Percentiles rank a stretch among this genome's conserved stretches.
phyloP scores from a whole-genome alignment of 2,113 vertebrate species.

The Caloenas nicobarica region DNA sequence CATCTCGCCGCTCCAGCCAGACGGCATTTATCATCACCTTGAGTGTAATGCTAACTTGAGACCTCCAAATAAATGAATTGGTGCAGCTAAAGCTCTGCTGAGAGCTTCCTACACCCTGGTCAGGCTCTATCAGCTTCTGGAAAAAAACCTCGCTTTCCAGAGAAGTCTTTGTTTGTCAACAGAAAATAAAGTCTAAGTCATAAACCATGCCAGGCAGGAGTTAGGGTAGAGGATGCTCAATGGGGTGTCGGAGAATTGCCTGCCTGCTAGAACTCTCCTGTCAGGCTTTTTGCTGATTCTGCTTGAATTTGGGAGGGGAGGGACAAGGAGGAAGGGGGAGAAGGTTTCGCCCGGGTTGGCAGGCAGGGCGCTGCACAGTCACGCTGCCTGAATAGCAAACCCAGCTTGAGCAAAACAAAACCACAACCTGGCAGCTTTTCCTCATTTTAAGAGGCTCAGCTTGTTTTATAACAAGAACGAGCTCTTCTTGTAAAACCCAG shows the following conservation, averaged over 20 bases:
- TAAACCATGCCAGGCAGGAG: background rate
- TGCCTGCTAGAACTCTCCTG: background rate
- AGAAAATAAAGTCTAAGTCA: constrained; percentile 53
- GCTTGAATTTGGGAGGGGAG: background rate
- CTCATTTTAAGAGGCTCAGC: background rate
- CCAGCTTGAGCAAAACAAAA: background rate
- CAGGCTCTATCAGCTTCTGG: constrained; percentile 50
- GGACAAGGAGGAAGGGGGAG: background rate
- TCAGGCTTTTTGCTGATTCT: background rate
- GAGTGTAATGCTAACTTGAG: constrained; percentile 24
- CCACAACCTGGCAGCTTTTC: background rate
- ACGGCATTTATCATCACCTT: constrained; percentile 62
- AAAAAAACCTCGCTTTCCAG: constrained; percentile 37
- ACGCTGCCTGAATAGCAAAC: background rate
- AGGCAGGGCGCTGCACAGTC: background rate
- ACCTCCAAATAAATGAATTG: constrained; percentile 42
- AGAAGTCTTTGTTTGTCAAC: constrained; percentile 60
- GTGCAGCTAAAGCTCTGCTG: background rate
- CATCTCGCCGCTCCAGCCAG: constrained; percentile 20
- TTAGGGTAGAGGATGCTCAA: background rate
- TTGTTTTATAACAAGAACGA: background rate
- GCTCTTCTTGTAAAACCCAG: background rate
- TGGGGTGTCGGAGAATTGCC: background rate
- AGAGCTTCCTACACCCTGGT: background rate
- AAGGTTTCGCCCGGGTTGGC: accelerated